Percentiles rank a stretch among this genome's conserved stretches.
phyloP scores from a whole-genome alignment of 2,113 vertebrate genomes.

The Myiozetetes cayanensis region DNA sequence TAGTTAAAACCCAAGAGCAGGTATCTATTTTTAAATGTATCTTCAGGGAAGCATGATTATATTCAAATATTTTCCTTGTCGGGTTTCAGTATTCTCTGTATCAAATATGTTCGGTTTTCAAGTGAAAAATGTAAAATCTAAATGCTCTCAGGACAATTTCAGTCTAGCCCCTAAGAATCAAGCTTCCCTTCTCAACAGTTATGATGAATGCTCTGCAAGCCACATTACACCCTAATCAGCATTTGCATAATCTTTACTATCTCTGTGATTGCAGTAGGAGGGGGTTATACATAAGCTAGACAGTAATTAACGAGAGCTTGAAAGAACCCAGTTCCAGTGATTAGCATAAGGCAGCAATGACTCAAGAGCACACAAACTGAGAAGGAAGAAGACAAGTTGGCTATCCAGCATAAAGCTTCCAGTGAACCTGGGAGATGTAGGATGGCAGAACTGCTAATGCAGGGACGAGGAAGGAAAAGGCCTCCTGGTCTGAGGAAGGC shows the following conservation, averaged over 20 bases:
- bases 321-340: background rate
- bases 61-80: background rate
- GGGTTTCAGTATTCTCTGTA: background rate
- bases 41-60: background rate
- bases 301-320: conserved; percentile 39
- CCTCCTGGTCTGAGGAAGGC: background rate
- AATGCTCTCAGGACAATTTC: background rate
- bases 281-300: conserved; percentile 48
- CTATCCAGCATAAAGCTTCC: background rate
- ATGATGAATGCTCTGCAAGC: background rate
- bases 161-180: background rate
- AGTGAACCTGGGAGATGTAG: background rate
- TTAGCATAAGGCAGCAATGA: conserved; percentile 23
- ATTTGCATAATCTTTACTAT: conserved; percentile 60
- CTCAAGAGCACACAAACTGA: background rate
- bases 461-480: background rate
- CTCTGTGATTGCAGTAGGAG: conserved; percentile 22
- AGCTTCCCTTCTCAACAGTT: background rate
- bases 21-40: background rate
- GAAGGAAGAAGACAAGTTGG: background rate
- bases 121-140: background rate
- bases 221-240: background rate
- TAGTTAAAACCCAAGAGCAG: background rate
- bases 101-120: background rate
- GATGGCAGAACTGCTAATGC: background rate